phyloP scores from a whole-genome alignment of 1,140 invertebrate species.

The Asbolus verrucosus region DNA sequence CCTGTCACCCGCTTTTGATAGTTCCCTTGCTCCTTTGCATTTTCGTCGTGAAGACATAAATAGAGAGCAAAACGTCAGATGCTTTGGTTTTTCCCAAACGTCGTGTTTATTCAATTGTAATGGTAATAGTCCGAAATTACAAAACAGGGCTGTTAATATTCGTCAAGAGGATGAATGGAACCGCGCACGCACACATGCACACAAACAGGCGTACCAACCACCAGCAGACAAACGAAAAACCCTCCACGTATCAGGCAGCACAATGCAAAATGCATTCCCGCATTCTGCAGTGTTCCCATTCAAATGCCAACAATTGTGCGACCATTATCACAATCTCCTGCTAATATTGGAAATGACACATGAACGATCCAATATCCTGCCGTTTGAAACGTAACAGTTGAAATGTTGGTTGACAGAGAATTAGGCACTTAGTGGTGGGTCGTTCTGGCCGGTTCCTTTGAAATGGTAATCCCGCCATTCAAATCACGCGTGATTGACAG shows the following conservation, averaged over 20 bases:
- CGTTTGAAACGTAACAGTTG: conserved; percentile 53
- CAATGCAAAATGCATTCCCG: conserved; percentile 53
- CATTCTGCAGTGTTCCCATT: conserved; percentile 48
- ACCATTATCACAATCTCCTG: conserved; percentile 55
- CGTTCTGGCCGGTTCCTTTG: conserved; percentile 55
- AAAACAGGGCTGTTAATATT: too few species aligned
- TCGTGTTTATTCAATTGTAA: too few species aligned
- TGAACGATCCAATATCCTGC: conserved; percentile 58
- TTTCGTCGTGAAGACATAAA: too few species aligned
- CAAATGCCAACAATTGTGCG: conserved; percentile 52
- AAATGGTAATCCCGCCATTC: conserved; percentile 60
- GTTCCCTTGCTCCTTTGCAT: too few species aligned
- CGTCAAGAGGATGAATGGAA: too few species aligned
- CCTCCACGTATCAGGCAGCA: conserved; percentile 46
- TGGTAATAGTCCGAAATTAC: too few species aligned
- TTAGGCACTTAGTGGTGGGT: conserved; percentile 60
- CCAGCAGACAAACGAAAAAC: conserved; percentile 40
- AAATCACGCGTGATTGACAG: conserved; percentile 58
- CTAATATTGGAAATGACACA: conserved; percentile 58
- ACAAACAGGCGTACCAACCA: too few species aligned
- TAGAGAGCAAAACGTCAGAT: too few species aligned
- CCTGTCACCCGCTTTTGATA: too few species aligned
- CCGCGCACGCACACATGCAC: too few species aligned
- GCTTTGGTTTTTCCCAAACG: too few species aligned
- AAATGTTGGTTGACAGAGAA: conserved; percentile 58